Conservation (phyloP, 2,797 vertebrate genomes). For the Mormyrus hasselquistii region DNA sequence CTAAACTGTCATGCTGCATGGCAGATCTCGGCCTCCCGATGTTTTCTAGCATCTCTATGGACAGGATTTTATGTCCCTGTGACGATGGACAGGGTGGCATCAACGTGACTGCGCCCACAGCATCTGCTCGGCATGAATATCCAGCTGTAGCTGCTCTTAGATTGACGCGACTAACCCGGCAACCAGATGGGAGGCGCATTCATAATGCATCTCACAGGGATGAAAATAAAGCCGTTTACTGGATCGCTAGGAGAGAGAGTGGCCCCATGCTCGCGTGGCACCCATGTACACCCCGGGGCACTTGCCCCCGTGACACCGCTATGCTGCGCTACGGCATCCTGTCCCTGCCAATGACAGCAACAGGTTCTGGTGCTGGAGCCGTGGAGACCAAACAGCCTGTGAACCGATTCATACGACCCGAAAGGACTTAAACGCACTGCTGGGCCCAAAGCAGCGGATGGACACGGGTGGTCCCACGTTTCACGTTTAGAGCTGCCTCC, state of each 20-base stretch:
- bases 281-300: background rate
- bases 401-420: background rate
- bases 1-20: background rate
- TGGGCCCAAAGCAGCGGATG: background rate
- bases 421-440: background rate
- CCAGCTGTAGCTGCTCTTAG: background rate
- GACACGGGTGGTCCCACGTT: background rate
- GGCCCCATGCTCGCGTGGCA: background rate
- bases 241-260: background rate
- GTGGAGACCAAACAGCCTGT: background rate
- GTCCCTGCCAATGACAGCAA: background rate
- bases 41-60: slow-evolving; percentile 2
- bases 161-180: background rate
- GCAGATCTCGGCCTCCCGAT: background rate
- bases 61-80: background rate
- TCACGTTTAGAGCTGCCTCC: background rate
- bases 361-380: background rate
- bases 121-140: slow-evolving; percentile 23
- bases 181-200: slow-evolving; percentile 8
- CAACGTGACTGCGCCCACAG: background rate
- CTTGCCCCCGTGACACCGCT: background rate
- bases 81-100: background rate
- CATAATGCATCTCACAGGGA: background rate
- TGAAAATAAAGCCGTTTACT: slow-evolving; percentile 6
- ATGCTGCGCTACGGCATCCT: background rate